phyloP scores from a whole-genome alignment of 2,113 vertebrate species.

The Struthidea cinerea region DNA sequence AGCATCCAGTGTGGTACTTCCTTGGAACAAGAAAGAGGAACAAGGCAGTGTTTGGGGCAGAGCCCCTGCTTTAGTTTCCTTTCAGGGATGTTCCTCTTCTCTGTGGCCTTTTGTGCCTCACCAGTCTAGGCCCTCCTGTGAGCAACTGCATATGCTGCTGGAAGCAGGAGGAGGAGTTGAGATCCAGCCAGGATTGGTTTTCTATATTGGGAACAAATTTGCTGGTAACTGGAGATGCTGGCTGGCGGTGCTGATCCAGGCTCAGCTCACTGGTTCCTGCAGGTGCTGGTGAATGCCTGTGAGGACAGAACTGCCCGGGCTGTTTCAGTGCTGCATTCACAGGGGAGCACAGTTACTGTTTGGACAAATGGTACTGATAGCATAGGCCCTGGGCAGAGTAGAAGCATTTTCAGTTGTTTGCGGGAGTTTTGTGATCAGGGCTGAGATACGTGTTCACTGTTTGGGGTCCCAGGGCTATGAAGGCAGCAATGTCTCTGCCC shows the following conservation, averaged over 20 bases:
- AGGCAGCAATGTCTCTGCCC: background rate
- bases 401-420: background rate
- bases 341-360: background rate
- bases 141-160: background rate
- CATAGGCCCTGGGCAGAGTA: background rate
- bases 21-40: background rate
- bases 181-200: background rate
- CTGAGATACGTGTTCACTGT: rapidly evolving
- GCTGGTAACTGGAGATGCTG: background rate
- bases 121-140: background rate
- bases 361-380: rapidly evolving
- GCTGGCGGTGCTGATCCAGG: background rate
- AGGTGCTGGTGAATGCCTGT: background rate
- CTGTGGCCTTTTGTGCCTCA: background rate
- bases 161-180: background rate
- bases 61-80: background rate
- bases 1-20: rapidly evolving
- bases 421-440: background rate
- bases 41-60: background rate
- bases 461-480: background rate
- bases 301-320: background rate
- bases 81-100: background rate
- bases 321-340: background rate
- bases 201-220: background rate
- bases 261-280: rapidly evolving